phyloP scores from a whole-genome alignment of 2,797 vertebrate species.

The Zenarchopterus dispar region DNA sequence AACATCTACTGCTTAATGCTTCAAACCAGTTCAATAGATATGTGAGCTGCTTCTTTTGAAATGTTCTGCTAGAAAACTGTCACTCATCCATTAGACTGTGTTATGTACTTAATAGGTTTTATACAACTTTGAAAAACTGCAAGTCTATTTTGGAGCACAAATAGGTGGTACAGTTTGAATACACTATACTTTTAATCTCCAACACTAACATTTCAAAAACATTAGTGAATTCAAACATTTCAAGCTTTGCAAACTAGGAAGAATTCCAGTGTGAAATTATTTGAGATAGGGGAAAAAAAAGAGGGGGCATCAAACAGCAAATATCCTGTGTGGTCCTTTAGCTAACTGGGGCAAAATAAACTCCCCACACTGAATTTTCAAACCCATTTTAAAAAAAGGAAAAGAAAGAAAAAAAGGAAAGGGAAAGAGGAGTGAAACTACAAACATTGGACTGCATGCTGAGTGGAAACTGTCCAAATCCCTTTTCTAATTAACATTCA shows the following conservation, averaged over 20 bases:
- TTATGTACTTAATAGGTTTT: no score
- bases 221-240: background rate
- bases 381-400: slow-evolving; percentile 47
- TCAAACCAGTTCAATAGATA: no score
- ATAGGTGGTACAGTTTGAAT: no score
- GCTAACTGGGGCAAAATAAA: slow-evolving; percentile 49
- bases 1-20: background rate
- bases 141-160: no score
- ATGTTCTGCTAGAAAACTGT: no score
- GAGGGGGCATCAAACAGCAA: slow-evolving; percentile 30
- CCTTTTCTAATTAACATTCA: slow-evolving; percentile 71
- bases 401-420: slow-evolving; percentile 13
- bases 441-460: slow-evolving; percentile 44
- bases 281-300: slow-evolving; percentile 33
- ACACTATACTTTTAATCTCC: no score
- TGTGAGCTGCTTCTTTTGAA: no score
- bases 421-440: slow-evolving; percentile 38
- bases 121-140: no score
- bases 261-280: slow-evolving; percentile 20
- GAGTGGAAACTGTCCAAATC: slow-evolving; percentile 54
- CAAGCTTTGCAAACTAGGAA: slow-evolving; percentile 8
- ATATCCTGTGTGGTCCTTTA: slow-evolving; percentile 30
- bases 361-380: slow-evolving; percentile 28
- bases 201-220: no score
- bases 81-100: no score